Percentiles rank a stretch among this genome's conserved stretches.
Conservation (phyloP, 2,797 vertebrate species). For the Acipenser oxyrinchus region DNA sequence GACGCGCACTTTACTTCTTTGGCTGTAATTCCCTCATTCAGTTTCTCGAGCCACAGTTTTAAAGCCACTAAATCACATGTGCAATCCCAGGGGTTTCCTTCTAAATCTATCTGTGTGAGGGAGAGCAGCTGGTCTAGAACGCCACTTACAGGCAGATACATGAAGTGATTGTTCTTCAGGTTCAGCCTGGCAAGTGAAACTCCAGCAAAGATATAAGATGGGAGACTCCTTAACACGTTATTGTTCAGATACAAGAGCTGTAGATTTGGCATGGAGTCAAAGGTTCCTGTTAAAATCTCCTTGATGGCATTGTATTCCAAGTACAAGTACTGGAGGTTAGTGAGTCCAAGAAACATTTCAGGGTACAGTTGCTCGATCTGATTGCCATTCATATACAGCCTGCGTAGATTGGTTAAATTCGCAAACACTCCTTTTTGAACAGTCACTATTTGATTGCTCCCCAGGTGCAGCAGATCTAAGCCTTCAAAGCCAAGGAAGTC, state of each 20-base stretch:
- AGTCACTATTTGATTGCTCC: conserved; percentile 83
- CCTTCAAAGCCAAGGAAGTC: conserved; percentile 90
- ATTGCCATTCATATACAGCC: conserved; percentile 93
- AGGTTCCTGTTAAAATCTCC: conserved; percentile 89
- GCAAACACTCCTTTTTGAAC: conserved; percentile 85
- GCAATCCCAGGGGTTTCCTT: conserved; percentile 97
- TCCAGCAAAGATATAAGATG: conserved; percentile 85
- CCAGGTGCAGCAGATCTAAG: conserved; percentile 90
- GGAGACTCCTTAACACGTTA: conserved; percentile 85
- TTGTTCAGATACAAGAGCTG: conserved; percentile 97
- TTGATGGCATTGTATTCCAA: conserved; percentile 98
- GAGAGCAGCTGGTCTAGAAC: conserved; percentile 90
- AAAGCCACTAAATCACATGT: conserved; percentile 93
- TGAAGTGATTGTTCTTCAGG: conserved; percentile 96
- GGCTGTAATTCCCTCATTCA: conserved; percentile 82
- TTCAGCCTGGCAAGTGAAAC: conserved; percentile 87
- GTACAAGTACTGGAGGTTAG: conserved; percentile 92
- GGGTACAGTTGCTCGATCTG: conserved; percentile 88
- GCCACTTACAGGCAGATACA: conserved; percentile 94
- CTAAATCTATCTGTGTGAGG: conserved; percentile 88
- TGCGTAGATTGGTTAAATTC: conserved; percentile 89
- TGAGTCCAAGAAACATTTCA: conserved; percentile 90
- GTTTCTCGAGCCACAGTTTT: conserved; percentile 93
- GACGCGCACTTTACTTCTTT: conserved; percentile 91
- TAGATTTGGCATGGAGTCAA: conserved; percentile 91